Conservation (phyloP, 2,113 vertebrate species). For the Takifugu flavidus region DNA sequence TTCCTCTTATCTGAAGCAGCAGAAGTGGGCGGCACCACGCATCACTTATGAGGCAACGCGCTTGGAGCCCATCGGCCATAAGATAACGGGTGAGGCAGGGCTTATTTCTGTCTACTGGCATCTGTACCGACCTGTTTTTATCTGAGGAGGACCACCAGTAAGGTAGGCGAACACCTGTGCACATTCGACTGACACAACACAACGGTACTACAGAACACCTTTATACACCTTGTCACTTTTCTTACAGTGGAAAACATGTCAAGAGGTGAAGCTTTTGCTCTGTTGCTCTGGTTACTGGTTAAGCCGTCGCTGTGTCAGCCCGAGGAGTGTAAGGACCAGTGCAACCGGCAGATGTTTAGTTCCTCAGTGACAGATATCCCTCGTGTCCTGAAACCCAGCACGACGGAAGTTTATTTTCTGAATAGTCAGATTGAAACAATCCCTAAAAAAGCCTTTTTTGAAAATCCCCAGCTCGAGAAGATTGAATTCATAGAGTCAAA, state of each 20-base stretch:
- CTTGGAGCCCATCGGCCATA: constrained; percentile 7
- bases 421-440: constrained; percentile 65
- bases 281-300: constrained; percentile 37
- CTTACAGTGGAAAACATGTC: constrained; percentile 51
- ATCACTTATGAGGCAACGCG: constrained; percentile 11
- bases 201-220: background rate
- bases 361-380: constrained; percentile 63
- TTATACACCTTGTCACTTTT: constrained; percentile 1
- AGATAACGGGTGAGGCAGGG: constrained; percentile 12
- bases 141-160: constrained; percentile 7
- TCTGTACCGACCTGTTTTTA: constrained; percentile 10
- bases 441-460: constrained; percentile 66
- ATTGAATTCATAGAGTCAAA: constrained; percentile 71
- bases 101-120: constrained; percentile 11
- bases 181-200: background rate
- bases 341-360: constrained; percentile 55
- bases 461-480: constrained; percentile 65
- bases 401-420: constrained; percentile 74
- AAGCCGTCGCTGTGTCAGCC: constrained; percentile 20
- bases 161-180: constrained; percentile 39
- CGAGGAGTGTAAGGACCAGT: background rate
- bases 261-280: constrained; percentile 11
- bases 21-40: constrained; percentile 37
- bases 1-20: constrained; percentile 55
- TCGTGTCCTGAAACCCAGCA: constrained; percentile 34